A percentile compares a stretch with the other conserved stretches of the same genome.
These are phyloP conservation scores for Cricetomys ansorgei DNA, from an alignment of 2,113 vertebrate genomes.

Conservation along the genomic window DNA sequence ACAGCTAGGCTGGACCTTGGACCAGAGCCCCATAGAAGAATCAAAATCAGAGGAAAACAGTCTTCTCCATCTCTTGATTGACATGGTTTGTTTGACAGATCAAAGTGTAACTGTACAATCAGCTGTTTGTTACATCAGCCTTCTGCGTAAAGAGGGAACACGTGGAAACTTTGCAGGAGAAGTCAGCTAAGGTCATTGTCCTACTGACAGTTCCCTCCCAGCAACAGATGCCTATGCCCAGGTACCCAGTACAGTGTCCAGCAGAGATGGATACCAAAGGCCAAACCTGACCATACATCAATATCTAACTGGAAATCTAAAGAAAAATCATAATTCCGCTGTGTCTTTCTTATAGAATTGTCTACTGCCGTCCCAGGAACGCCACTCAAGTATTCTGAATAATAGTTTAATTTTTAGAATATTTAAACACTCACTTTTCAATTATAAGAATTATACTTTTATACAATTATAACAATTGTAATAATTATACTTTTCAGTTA, in stretches of 20 bases:
- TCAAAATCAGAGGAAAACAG: not conserved
- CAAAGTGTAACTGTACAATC: not conserved
- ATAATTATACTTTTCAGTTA: not conserved
- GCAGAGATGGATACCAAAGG: not conserved
- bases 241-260: not conserved
- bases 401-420: not conserved
- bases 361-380: not conserved
- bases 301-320: not conserved
- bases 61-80: not conserved
- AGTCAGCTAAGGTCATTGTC: not conserved
- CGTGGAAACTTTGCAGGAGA: not conserved
- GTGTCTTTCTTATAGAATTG: not conserved
- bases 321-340: not conserved
- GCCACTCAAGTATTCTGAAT: not conserved
- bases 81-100: not conserved
- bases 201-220: not conserved
- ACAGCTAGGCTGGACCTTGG: not conserved
- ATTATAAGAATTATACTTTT: not conserved
- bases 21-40: not conserved
- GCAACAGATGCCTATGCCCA: not conserved
- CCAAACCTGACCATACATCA: not conserved
- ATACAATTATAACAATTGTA: too few relatives aligned
- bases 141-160: not conserved
- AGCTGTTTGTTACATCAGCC: too few relatives aligned
- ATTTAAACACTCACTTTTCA: not conserved